Evolutionary conservation across 2,888 invertebrate species (phyloP), one percentile per base, ranked within the genome.

Genomic region (Hypomecis atomaria): DNA sequence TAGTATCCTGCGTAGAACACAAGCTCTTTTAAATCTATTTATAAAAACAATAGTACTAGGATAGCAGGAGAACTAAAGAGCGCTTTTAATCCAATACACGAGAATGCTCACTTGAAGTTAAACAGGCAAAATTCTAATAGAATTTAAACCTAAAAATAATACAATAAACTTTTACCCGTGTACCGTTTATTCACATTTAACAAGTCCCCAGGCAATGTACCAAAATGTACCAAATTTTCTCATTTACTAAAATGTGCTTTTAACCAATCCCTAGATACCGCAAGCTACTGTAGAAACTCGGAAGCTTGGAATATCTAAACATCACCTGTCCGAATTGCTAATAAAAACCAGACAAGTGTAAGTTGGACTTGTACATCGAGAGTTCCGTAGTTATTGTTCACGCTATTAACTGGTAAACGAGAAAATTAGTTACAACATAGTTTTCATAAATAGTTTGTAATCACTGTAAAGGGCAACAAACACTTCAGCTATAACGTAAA

Each of bases 291-390:
- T 13, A 47, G 4, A 23, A 23, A 40, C 36, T 47, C 49, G 6
- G 40, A 8, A 48, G 49, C 8, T 37, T 7, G 23, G 34, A 50
- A 55, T 54, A 23, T 47, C 43, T 33, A 53, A 58, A 63, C 37
- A 57, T 37, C 40, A 67, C 62, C 67, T 69, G 71, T 64, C 58
- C 58, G 50, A 49, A 65, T 61, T 62, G 62, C 59, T 33, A 43
- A 47, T 54, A 40, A 7, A 4, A 40, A 23, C 1, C 42, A 10
- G 42, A n/a, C n/a, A 42, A 42, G 42, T 42, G 42, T 2, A 10
- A 42, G 10, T 10, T 10, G 10, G 42, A 10, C 42, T 42, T 10
- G 5, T 10, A n/a, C 42, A 10, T 10, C 2, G 2, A 42, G 42
- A n/a, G 42, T 42, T 10, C 42, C 10, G n/a, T 42, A 42, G 2